Evolutionary conservation across 2,113 vertebrate genomes (phyloP), one percentile per base, ranked within the genome.

Genomic region (Odontophorus gujanensis): DNA sequence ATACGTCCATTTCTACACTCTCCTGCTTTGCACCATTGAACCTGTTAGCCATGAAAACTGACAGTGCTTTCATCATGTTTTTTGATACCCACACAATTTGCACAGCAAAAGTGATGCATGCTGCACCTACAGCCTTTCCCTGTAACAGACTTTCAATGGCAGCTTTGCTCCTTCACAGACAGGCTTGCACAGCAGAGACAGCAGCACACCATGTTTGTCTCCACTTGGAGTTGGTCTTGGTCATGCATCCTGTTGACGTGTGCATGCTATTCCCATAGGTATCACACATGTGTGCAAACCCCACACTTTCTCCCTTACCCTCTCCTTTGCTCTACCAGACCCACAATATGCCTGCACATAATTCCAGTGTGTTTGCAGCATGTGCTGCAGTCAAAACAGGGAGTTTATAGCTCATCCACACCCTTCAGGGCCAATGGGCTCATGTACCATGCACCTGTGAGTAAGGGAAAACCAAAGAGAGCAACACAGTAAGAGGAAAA

Each of bases 11-110:
- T 26, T n/a, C 34, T 7, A 16, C 47, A 10, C 14, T 14, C 36
- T 65, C 42, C 40, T 21, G 6, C 45, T 45, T 10, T 0, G 0
- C 16, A 40, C 22, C 63, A 17, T 1, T 0, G 2, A 63, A 34
- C 59, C 67, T 0, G 0, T 6, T 16, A 20, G 9, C 34, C 13
- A 1, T 0, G 2, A 11, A 13, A 36, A 21, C 10, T 28, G 20
- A 30, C 48, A 1, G 0, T 1, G 2, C 3, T 2, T 22, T 38
- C 0, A 0, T 26, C 2, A 1, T 1, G 7, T 0, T 0, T 53
- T 14, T 4, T 13, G 34, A 9, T 6, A 6, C 25, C n/a, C 3
- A 3, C 0, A 0, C 10, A 10, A 36, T 36, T 48, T 32, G 24
- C 8, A 19, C 61, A 24, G 20, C 26, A 32, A 9, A 85, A 72